Evolutionary conservation across 2,113 vertebrate genomes (phyloP).

Genomic region (Arenaria interpres): DNA sequence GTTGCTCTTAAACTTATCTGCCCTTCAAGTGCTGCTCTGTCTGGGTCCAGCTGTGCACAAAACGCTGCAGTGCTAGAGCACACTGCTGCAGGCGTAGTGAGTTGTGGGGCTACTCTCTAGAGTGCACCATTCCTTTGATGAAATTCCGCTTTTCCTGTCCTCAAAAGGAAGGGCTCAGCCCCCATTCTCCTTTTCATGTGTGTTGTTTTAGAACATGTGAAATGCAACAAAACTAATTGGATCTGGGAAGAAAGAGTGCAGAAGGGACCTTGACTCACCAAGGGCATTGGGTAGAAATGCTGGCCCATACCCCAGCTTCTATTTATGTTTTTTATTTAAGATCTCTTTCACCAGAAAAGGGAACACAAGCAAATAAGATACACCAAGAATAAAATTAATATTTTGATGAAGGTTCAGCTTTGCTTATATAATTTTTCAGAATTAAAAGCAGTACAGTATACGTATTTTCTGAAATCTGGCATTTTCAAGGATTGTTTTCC

Average conservation of each 20-base stretch:
- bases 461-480: background rate
- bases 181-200: background rate
- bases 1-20: background rate
- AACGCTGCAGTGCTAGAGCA: background rate
- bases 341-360: background rate
- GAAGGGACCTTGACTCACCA: background rate
- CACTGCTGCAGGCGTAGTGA: background rate
- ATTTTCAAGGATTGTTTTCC: background rate
- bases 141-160: background rate
- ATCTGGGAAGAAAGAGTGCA: background rate
- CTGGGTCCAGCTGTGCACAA: background rate
- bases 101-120: background rate
- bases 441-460: background rate
- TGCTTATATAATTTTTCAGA: background rate
- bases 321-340: background rate
- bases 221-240: background rate
- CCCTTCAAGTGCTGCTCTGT: background rate
- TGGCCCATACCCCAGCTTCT: background rate
- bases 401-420: background rate
- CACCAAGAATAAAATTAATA: background rate
- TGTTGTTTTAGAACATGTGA: background rate
- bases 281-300: background rate
- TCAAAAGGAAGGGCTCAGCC: background rate
- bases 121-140: background rate
- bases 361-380: background rate